These are phyloP conservation scores for Cataglyphis hispanica DNA, from an alignment of 1,140 invertebrate species.

Conservation along the genomic window DNA sequence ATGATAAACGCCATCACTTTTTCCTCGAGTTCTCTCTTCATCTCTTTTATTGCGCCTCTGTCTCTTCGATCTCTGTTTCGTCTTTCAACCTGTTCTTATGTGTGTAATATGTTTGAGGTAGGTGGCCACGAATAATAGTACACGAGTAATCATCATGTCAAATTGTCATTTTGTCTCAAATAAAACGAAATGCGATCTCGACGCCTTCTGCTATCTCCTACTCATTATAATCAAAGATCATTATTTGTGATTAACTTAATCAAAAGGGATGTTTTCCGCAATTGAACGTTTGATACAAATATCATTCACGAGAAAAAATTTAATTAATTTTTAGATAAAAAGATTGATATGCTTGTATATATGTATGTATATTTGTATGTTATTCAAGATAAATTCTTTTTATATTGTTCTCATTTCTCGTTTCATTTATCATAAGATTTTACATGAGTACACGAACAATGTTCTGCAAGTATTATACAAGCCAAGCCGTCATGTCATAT, in stretches of 20 bases:
- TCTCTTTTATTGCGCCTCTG: conserved; percentile 13
- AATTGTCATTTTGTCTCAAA: conserved; percentile 77
- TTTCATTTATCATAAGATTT: background rate
- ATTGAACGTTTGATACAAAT: background rate
- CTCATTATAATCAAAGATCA: conserved; percentile 46
- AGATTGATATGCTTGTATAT: background rate
- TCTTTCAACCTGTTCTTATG: conserved; percentile 46
- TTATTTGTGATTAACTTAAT: conserved; percentile 70
- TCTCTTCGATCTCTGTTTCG: conserved; percentile 41
- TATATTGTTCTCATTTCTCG: background rate
- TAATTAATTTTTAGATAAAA: background rate
- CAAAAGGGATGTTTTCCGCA: conserved; percentile 25
- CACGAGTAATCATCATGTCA: conserved; percentile 80
- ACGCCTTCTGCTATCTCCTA: conserved; percentile 52
- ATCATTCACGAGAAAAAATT: background rate
- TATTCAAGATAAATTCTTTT: background rate
- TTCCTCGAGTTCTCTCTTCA: conserved; percentile 26
- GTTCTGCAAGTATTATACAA: conserved; percentile 16
- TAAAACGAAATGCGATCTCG: conserved; percentile 56
- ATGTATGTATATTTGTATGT: too few relatives aligned
- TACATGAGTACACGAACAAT: conserved; percentile 9
- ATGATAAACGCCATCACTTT: conserved; percentile 15
- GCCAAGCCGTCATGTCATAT: conserved; percentile 31
- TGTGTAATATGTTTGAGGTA: conserved; percentile 68
- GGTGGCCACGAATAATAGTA: conserved; percentile 82